Evolutionary conservation across 2,888 invertebrate species (phyloP).

Genomic region (Eupithecia dodoneata): DNA sequence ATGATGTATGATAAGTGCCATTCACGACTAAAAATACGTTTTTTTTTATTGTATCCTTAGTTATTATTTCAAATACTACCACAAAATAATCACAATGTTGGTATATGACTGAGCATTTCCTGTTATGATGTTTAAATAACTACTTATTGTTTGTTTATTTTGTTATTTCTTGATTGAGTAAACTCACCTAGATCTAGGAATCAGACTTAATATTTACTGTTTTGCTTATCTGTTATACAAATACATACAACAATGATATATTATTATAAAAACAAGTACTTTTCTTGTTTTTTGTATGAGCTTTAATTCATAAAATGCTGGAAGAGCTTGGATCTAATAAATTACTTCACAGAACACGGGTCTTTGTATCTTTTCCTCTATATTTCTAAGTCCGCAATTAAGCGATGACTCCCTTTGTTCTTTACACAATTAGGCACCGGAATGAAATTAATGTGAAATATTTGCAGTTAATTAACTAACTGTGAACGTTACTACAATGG

Average conservation of each 20-base stretch:
- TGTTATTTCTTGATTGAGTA: background rate
- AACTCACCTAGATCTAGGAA: background rate
- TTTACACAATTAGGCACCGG: slow-evolving; percentile 27
- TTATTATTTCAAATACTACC: background rate
- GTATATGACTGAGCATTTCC: background rate
- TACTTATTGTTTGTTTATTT: background rate
- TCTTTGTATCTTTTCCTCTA: slow-evolving; percentile 2
- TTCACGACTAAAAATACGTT: background rate
- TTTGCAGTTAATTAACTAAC: slow-evolving; percentile 41
- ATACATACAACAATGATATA: background rate
- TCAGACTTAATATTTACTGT: background rate
- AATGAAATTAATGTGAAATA: slow-evolving; percentile 40
- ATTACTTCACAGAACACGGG: background rate
- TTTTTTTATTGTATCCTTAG: background rate
- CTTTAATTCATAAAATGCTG: background rate
- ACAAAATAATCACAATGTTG: background rate
- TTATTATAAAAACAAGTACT: background rate
- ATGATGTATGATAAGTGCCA: too few species aligned
- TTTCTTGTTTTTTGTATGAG: background rate
- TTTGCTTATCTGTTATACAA: background rate
- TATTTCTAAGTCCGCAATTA: slow-evolving; percentile 11
- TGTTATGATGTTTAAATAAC: background rate
- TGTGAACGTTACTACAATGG: slow-evolving; percentile 35
- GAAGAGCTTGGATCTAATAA: background rate
- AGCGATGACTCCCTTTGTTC: slow-evolving; percentile 27